Evolutionary conservation across 2,888 invertebrate species (phyloP).

Genomic region (Siphlonurus alternatus): DNA sequence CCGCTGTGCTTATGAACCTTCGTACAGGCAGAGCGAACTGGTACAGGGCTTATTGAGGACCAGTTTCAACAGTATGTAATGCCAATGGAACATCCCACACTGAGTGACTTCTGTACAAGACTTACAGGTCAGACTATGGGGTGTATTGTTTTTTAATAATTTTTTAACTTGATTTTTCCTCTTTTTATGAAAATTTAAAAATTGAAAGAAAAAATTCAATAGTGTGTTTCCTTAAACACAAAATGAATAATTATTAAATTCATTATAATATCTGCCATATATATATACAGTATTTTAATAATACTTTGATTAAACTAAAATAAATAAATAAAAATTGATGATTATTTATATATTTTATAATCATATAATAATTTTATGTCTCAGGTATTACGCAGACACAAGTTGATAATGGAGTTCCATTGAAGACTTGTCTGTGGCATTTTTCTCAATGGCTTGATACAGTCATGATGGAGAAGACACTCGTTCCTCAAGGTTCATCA

Average conservation of each 20-base stretch:
- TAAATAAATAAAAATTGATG: too few species aligned
- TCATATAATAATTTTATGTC: slow-evolving; percentile 9
- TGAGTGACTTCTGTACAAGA: slow-evolving; percentile 38
- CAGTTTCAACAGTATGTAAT: slow-evolving; percentile 43
- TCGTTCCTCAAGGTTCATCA: slow-evolving; percentile 20
- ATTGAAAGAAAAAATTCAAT: too few species aligned
- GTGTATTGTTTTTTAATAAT: too few species aligned
- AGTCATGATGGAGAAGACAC: slow-evolving; percentile 29
- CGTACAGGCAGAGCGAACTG: too few species aligned
- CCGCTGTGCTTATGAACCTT: slow-evolving; percentile 38
- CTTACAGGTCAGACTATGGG: slow-evolving; percentile 30
- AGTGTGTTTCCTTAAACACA: too few species aligned
- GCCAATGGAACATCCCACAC: slow-evolving; percentile 36
- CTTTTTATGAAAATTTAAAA: background rate
- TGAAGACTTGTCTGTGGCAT: slow-evolving; percentile 31
- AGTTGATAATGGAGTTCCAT: slow-evolving; percentile 32
- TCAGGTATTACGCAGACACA: slow-evolving; percentile 37
- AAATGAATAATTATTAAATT: too few species aligned
- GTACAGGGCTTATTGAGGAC: slow-evolving; percentile 32
- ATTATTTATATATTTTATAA: too few species aligned
- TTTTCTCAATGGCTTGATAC: slow-evolving; percentile 38
- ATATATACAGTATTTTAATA: too few species aligned
- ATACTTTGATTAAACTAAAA: too few species aligned
- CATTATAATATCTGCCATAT: too few species aligned
- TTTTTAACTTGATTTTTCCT: background rate